phyloP scores from a whole-genome alignment of 2,797 vertebrate genomes.

The Falco concolor region DNA sequence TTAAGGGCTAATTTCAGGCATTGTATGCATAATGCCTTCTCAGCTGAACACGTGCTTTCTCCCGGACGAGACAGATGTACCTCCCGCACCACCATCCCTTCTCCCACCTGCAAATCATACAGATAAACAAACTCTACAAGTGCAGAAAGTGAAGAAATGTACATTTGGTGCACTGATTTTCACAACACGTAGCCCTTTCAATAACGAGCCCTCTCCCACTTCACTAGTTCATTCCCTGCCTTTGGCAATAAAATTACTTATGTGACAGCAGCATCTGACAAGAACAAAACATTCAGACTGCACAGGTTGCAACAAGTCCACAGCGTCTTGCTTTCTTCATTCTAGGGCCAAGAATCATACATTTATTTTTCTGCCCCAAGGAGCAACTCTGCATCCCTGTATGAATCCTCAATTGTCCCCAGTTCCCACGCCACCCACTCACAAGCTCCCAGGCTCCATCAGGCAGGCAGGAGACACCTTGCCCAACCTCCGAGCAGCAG shows the following conservation, averaged over 20 bases:
- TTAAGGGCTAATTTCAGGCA: constrained; percentile 37
- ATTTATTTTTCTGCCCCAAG: constrained; percentile 35
- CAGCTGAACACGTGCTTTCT: not conserved
- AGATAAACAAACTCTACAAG: not conserved
- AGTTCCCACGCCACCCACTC: constrained; percentile 58
- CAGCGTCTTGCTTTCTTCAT: not conserved
- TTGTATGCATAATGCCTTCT: not conserved
- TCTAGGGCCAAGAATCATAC: constrained; percentile 46
- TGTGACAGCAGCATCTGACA: constrained; percentile 48
- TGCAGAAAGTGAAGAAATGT: not conserved
- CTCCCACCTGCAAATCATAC: not conserved
- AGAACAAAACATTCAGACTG: constrained; percentile 52
- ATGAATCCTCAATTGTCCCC: constrained; percentile 16
- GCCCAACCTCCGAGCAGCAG: not conserved
- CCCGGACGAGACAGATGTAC: not conserved
- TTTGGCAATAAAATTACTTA: constrained; percentile 26
- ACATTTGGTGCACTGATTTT: not conserved
- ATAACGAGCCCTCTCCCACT: not conserved
- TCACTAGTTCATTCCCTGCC: constrained; percentile 10
- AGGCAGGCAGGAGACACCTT: not conserved
- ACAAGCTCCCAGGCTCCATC: constrained; percentile 29
- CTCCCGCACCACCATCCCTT: not conserved
- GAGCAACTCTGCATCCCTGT: constrained; percentile 7
- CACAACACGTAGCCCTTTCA: not conserved
- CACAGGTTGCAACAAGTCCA: constrained; percentile 47